phyloP scores from a whole-genome alignment of 2,888 invertebrate genomes.

The Torymus texanus region DNA sequence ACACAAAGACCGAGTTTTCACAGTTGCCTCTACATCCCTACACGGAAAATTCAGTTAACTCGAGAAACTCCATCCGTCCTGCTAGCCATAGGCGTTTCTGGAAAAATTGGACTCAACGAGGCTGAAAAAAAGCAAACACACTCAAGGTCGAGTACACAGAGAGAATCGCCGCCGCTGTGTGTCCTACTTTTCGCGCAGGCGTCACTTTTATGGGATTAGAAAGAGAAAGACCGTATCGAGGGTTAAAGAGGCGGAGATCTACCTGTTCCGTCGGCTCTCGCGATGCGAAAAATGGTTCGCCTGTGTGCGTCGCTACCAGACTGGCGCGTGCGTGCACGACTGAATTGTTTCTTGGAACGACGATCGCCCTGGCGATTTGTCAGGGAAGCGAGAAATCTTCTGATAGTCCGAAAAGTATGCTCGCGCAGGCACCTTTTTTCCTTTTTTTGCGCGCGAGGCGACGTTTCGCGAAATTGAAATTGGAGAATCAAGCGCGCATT shows the following conservation, averaged over 20 bases:
- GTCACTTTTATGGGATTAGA: conserved; percentile 14
- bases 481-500: conserved; percentile 35
- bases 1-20: conserved; percentile 53
- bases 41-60: conserved; percentile 44
- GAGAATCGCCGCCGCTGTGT: conserved; percentile 10
- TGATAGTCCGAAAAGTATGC: conserved; percentile 11
- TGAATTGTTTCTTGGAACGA: conserved; percentile 38
- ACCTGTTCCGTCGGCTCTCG: conserved; percentile 20
- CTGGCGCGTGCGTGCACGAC: neutral
- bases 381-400: conserved; percentile 48
- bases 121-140: conserved; percentile 39
- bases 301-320: no score
- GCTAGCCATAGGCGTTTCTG: conserved; percentile 16
- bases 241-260: neutral
- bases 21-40: conserved; percentile 2
- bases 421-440: neutral
- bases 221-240: neutral
- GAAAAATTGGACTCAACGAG: conserved; percentile 22
- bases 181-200: conserved; percentile 43
- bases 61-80: neutral
- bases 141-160: conserved; percentile 28
- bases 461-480: conserved; percentile 53
- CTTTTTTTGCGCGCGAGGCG: conserved; percentile 14
- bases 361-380: conserved; percentile 44
- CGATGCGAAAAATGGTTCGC: conserved; percentile 14